Evolutionary conservation across 2,888 invertebrate genomes (phyloP).

Genomic region (Cheilosia urbana): DNA sequence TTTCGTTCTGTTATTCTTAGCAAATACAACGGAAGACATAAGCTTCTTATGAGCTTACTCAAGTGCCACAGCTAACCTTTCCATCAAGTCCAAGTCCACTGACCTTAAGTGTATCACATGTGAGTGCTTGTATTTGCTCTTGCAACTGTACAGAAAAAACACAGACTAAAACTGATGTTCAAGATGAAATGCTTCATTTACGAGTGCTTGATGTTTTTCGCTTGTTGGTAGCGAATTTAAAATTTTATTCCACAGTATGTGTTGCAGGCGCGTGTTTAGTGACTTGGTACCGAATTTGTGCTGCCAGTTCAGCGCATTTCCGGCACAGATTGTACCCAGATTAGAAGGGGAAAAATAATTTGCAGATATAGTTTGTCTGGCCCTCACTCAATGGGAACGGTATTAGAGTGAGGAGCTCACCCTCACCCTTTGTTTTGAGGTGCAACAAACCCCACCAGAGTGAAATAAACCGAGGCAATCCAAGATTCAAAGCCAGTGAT

Average conservation of each 20-base stretch:
- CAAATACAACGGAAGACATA: conserved; percentile 69
- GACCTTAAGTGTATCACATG: conserved; percentile 58
- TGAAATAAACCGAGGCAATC: conserved; percentile 44
- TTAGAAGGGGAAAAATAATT: not conserved
- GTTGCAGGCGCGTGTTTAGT: not conserved
- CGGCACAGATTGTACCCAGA: too few species aligned
- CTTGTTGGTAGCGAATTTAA: conserved; percentile 14
- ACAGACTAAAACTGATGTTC: not conserved
- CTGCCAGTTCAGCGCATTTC: not conserved
- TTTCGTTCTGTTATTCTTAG: conserved; percentile 59
- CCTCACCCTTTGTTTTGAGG: conserved; percentile 34
- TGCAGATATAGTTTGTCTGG: not conserved
- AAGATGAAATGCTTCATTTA: conserved; percentile 16
- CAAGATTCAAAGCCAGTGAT: conserved; percentile 65
- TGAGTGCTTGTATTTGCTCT: conserved; percentile 44
- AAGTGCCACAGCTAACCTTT: conserved; percentile 44
- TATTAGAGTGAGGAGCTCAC: not conserved
- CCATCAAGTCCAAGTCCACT: conserved; percentile 70
- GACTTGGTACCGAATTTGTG: not conserved
- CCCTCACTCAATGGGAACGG: not conserved
- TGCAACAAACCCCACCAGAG: conserved; percentile 25
- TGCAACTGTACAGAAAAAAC: conserved; percentile 24
- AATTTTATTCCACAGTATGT: conserved; percentile 16
- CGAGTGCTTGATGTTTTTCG: conserved; percentile 10
- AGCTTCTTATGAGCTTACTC: conserved; percentile 68